Conservation (phyloP, 2,113 vertebrate genomes). For the Thunnus thynnus region DNA sequence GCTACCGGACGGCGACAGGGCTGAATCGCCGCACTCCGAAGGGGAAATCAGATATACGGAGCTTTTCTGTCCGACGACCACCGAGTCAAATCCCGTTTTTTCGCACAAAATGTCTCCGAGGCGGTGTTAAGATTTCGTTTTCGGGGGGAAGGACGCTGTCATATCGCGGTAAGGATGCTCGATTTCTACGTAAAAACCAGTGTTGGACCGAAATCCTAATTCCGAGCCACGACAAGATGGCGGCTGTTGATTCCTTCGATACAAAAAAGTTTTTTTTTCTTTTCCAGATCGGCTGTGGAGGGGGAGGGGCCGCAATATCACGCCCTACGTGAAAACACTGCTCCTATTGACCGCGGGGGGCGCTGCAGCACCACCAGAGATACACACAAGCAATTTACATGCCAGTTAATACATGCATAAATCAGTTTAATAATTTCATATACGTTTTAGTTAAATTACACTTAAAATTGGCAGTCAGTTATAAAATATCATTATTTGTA, state of each 20-base stretch:
- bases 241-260: conserved; percentile 97
- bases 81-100: conserved; percentile 78
- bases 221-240: conserved; percentile 97
- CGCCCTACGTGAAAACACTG: conserved; percentile 82
- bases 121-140: conserved; percentile 70
- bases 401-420: background rate
- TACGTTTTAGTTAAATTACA: background rate
- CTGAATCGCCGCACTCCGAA: conserved; percentile 85
- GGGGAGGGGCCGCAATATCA: conserved; percentile 90
- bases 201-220: conserved; percentile 89
- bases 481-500: background rate
- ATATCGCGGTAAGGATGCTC: conserved; percentile 80
- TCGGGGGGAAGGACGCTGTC: conserved; percentile 75
- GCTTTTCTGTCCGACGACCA: conserved; percentile 83
- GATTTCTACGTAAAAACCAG: conserved; percentile 80
- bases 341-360: conserved; percentile 64
- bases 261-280: conserved; percentile 94
- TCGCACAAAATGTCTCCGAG: conserved; percentile 76
- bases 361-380: conserved; percentile 60
- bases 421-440: background rate
- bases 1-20: conserved; percentile 80
- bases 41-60: conserved; percentile 86
- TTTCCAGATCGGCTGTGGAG: conserved; percentile 90
- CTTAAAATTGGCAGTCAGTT: too few species aligned
- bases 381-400: background rate